Percentiles rank a stretch among this genome's conserved stretches.
Evolutionary conservation across 1,140 invertebrate species (phyloP).

Genomic region (Drosophila micromelanica): DNA sequence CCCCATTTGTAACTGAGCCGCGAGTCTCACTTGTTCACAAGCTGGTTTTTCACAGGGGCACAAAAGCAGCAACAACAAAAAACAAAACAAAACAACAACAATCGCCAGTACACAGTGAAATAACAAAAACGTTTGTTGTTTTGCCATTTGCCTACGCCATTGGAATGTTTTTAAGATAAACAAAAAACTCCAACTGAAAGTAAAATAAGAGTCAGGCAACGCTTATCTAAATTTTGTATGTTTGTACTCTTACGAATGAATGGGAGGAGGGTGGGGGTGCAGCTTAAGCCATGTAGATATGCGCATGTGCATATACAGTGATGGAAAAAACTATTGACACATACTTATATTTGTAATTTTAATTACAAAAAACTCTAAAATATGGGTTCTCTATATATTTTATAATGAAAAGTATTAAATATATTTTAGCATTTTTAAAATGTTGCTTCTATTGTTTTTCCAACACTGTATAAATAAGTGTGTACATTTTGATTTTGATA

Average conservation of each 20-base stretch:
- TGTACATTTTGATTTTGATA: slow-evolving; percentile 22
- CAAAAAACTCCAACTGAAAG: slow-evolving; percentile 30
- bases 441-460: no score
- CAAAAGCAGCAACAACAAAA: slow-evolving; percentile 34
- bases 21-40: slow-evolving; percentile 44
- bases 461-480: background rate
- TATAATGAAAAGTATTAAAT: no score
- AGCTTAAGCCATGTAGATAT: slow-evolving; percentile 21
- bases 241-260: background rate
- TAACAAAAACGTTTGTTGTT: slow-evolving; percentile 64
- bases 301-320: slow-evolving; percentile 6
- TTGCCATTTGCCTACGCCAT: slow-evolving; percentile 57
- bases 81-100: slow-evolving; percentile 28
- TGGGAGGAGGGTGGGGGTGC: background rate
- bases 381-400: no score
- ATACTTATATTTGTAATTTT: no score
- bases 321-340: no score
- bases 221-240: slow-evolving; percentile 36
- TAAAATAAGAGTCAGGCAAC: slow-evolving; percentile 30
- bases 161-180: slow-evolving; percentile 48
- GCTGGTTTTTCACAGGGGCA: slow-evolving; percentile 57
- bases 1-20: slow-evolving; percentile 52
- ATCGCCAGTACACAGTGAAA: slow-evolving; percentile 22
- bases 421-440: no score
- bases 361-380: no score